Evolutionary conservation across 2,797 vertebrate genomes (phyloP).

Genomic region (Parauchenoglanis punctatus): DNA sequence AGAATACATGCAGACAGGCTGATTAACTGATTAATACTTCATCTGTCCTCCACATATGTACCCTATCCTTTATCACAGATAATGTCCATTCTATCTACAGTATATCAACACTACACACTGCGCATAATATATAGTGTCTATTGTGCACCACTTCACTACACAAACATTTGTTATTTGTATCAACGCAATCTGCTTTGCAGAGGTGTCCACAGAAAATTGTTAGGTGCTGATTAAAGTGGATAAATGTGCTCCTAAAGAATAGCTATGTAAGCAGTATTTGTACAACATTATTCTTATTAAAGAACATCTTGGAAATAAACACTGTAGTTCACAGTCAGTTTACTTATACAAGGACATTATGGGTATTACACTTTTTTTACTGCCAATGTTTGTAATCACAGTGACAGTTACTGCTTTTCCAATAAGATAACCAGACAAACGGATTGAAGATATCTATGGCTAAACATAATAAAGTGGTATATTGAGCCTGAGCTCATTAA

Average conservation of each 20-base stretch:
- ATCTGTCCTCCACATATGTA: constrained; percentile 28
- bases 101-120: not conserved
- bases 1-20: constrained; percentile 45
- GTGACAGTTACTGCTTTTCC: not conserved
- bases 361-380: not conserved
- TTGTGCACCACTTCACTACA: not conserved
- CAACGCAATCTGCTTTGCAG: not conserved
- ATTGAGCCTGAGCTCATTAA: not conserved
- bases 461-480: not conserved
- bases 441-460: not conserved
- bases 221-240: not conserved
- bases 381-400: not conserved
- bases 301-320: not conserved
- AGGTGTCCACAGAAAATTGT: not conserved
- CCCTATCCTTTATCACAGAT: not conserved
- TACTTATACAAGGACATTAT: not conserved
- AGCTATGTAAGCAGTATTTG: not conserved
- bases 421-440: not conserved
- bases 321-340: not conserved
- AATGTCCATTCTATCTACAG: not conserved
- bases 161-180: not conserved
- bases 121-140: not conserved
- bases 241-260: not conserved
- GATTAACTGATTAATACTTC: constrained; percentile 46
- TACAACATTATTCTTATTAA: not conserved